Evolutionary conservation across 2,888 invertebrate species (phyloP), one percentile per base, ranked within the genome.

Genomic region (Drosophila prostipennis): DNA sequence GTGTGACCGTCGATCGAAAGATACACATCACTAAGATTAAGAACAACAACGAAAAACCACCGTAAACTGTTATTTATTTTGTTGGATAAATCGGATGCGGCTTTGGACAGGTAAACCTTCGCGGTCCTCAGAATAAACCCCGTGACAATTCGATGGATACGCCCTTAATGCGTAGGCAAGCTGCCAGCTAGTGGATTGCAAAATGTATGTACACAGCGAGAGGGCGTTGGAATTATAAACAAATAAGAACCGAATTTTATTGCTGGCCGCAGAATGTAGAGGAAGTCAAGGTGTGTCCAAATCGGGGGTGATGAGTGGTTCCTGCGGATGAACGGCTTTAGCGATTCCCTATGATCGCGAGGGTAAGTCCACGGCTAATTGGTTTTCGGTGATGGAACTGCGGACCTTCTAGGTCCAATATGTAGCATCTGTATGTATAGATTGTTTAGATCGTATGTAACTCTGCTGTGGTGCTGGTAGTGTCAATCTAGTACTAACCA

Each of bases 41-140:
- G 65, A 43, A 65, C 39, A 39, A 65, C 64, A 65, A 65, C 45
- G 65, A 65, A 65, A 64, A 52, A 67, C 65, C 65, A 65, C 65
- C 51, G 51, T 39, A 45, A 64, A 60, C 16, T 19, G n/a, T 39
- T 39, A 39, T 39, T 53, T 52, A 65, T 45, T 52, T 37, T 37
- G 45, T 13, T 29, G 8, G 5, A 36, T 34, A 29, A 65, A 39
- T 14, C 10, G 26, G 5, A 23, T 5, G 34, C 23, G n/a, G n/a
- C 26, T 8, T 11, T 13, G 43, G 11, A 19, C 13, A 7, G 34
- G n/a, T 23, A 13, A 8, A 13, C 7, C n/a, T 26, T 14, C 32
- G 36, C 14, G 10, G 32, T 39, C 10, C 23, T 7, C 8, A 3
- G 14, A 32, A 10, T 16, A 34, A 34, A 8, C n/a, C 16, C 3